Conservation (phyloP, 2,797 vertebrate genomes). For the Falco novaeseelandiae region DNA sequence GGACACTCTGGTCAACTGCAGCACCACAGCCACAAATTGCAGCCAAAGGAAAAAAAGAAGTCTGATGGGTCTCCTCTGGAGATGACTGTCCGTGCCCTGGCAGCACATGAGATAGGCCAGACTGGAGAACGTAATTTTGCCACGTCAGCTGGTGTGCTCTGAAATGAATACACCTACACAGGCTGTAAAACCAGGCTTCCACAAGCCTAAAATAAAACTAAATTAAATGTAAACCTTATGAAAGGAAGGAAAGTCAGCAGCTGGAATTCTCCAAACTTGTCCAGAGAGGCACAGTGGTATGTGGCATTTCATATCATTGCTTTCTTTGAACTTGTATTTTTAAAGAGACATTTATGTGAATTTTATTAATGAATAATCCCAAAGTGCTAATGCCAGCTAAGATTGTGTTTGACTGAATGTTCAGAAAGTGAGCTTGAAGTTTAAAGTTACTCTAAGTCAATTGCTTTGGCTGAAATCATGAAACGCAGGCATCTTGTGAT, state of each 20-base stretch:
- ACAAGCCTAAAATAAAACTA: not conserved
- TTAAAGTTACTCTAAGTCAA: constrained; percentile 34
- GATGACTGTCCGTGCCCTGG: not conserved
- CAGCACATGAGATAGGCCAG: not conserved
- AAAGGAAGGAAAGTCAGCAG: not conserved
- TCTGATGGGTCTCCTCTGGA: not conserved
- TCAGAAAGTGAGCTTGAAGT: constrained; percentile 28
- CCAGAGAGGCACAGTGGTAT: not conserved
- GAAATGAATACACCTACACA: not conserved
- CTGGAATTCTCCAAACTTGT: not conserved
- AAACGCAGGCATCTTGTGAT: constrained; percentile 14
- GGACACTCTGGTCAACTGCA: not conserved
- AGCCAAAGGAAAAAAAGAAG: not conserved
- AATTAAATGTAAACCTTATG: constrained; percentile 5
- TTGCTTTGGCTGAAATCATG: constrained; percentile 14
- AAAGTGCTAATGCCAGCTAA: constrained; percentile 10
- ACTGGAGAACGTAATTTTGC: not conserved
- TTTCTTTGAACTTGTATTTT: constrained; percentile 43
- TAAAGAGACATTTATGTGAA: constrained; percentile 12
- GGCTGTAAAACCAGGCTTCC: not conserved
- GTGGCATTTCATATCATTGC: not conserved
- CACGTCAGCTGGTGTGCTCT: not conserved
- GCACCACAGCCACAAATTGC: not conserved
- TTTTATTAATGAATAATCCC: constrained; percentile 59
- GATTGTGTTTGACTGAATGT: not conserved